phyloP scores from a whole-genome alignment of 1,140 invertebrate genomes.

The Heterodera carotae region DNA sequence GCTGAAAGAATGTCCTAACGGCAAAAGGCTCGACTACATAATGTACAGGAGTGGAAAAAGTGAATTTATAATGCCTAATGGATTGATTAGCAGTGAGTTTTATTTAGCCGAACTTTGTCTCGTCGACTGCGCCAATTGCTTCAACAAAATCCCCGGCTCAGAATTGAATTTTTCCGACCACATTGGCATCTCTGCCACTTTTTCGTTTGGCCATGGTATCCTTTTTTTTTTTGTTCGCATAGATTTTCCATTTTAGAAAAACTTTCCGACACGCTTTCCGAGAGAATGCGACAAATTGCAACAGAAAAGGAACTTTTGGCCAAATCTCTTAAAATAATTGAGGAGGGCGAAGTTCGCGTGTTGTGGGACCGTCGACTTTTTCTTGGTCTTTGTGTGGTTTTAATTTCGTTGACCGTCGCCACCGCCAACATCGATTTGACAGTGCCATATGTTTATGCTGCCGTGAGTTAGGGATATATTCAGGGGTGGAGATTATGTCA shows the following conservation, averaged over 20 bases:
- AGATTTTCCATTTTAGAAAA: conserved; percentile 22
- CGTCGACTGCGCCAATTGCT: conserved; percentile 69
- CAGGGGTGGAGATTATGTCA: too few relatives aligned
- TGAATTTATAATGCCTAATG: conserved; percentile 48
- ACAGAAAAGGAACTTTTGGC: conserved; percentile 41
- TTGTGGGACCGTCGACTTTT: conserved; percentile 53
- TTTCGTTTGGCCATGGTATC: conserved; percentile 37
- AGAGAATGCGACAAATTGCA: conserved; percentile 32
- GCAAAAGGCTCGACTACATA: conserved; percentile 88
- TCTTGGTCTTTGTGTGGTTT: conserved; percentile 37
- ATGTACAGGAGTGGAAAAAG: conserved; percentile 71
- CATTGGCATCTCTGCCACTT: conserved; percentile 48
- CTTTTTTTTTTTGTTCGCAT: conserved; percentile 9
- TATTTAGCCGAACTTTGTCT: conserved; percentile 39
- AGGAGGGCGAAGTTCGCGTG: conserved; percentile 56
- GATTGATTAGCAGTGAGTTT: conserved; percentile 59
- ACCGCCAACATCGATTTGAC: conserved; percentile 25
- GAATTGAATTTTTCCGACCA: conserved; percentile 57
- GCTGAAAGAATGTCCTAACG: conserved; percentile 72
- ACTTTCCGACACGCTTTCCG: conserved; percentile 25
- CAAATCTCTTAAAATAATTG: conserved; percentile 51
- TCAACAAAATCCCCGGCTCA: conserved; percentile 71
- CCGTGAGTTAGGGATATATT: conserved; percentile 27
- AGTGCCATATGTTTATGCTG: conserved; percentile 25
- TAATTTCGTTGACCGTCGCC: conserved; percentile 20